A percentile compares a stretch with the other conserved stretches of the same genome.
Conservation (phyloP, 1,140 invertebrate genomes). For the Drosophila persimilis region DNA sequence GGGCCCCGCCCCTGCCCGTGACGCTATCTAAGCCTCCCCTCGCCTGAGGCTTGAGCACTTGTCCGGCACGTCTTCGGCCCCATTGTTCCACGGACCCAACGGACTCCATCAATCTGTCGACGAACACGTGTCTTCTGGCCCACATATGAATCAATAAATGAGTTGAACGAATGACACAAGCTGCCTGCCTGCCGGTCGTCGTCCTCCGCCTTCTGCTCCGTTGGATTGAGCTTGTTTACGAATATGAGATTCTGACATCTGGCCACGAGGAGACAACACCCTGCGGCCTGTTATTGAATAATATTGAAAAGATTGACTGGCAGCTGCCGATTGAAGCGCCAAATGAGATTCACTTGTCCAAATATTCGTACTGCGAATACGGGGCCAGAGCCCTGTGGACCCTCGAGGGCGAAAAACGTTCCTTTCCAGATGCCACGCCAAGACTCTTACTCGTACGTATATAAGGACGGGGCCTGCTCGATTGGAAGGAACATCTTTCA, state of each 20-base stretch:
- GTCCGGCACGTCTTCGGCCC: slow-evolving; percentile 17
- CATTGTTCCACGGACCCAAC: slow-evolving; percentile 12
- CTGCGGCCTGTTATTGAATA: slow-evolving; percentile 51
- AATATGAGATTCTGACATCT: slow-evolving; percentile 67
- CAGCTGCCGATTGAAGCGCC: slow-evolving; percentile 23
- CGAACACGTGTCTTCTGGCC: slow-evolving; percentile 39
- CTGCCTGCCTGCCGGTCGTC: slow-evolving; percentile 12
- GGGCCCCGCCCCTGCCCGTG: no score
- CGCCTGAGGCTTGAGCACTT: slow-evolving; percentile 14
- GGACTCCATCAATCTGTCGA: slow-evolving; percentile 22
- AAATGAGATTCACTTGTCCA: slow-evolving; percentile 18
- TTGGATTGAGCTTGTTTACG: slow-evolving; percentile 63
- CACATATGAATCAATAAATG: slow-evolving; percentile 69
- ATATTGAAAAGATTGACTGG: slow-evolving; percentile 56
- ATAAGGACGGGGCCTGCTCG: no score
- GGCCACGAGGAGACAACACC: slow-evolving; percentile 27
- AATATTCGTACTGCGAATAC: background rate
- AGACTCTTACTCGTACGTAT: no score
- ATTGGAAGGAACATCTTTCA: no score
- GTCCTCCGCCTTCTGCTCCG: background rate
- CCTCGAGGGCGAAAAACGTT: background rate
- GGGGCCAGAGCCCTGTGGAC: background rate
- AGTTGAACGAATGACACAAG: slow-evolving; percentile 67
- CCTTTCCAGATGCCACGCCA: no score
- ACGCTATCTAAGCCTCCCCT: background rate